These are phyloP conservation scores for Tylochromis polylepis DNA, from an alignment of 2,113 vertebrate species.

Conservation along the genomic window DNA sequence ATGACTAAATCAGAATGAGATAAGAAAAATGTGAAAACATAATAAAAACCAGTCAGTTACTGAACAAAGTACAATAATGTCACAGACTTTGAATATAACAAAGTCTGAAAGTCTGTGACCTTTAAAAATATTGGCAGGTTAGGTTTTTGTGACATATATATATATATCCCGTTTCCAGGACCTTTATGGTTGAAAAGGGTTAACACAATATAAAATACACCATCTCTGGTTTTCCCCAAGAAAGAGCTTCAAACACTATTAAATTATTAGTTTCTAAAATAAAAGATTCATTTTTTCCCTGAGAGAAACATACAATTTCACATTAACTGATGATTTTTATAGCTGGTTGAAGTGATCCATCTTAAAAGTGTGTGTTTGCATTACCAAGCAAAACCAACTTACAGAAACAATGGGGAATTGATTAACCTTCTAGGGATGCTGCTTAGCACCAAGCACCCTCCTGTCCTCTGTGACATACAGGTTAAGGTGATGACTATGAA, in stretches of 20 bases:
- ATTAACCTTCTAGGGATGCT: not conserved
- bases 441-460: not conserved
- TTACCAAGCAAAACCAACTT: not conserved
- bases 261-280: not conserved
- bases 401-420: not conserved
- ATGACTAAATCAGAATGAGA: not conserved
- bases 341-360: rapidly evolving
- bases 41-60: not conserved
- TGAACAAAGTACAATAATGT: not conserved
- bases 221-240: rapidly evolving
- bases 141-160: not conserved
- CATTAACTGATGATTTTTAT: not conserved
- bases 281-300: not conserved
- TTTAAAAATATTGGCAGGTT: not conserved
- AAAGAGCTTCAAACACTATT: not conserved
- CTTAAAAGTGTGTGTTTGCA: not conserved
- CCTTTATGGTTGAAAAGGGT: not conserved
- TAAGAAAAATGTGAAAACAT: not conserved
- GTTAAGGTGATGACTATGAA: not conserved
- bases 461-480: not conserved
- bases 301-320: not conserved
- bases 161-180: not conserved
- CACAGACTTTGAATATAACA: not conserved
- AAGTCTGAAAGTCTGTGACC: not conserved
- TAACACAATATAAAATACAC: not conserved